Evolutionary conservation across 2,797 vertebrate species (phyloP).

Genomic region (Crax fasciolata): DNA sequence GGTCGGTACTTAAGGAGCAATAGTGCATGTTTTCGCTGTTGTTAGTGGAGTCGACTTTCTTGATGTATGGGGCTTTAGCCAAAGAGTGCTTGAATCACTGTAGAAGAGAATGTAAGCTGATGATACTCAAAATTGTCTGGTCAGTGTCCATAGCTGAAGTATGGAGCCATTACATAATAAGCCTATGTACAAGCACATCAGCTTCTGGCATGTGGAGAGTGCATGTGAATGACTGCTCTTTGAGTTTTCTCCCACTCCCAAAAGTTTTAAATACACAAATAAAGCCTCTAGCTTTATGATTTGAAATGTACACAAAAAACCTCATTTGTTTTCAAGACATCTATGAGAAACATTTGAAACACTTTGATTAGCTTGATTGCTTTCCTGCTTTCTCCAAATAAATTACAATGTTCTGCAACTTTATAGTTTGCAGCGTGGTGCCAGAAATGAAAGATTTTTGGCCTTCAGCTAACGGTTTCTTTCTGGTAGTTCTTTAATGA

Average conservation of each 20-base stretch:
- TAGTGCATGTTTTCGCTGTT: background rate
- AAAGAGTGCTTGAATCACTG: background rate
- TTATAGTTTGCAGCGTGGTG: background rate
- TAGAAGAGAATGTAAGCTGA: background rate
- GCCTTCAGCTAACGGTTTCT: background rate
- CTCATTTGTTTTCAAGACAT: background rate
- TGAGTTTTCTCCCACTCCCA: background rate
- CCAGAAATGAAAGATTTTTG: background rate
- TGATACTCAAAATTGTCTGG: background rate
- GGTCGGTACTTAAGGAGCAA: background rate
- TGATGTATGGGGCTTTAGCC: background rate
- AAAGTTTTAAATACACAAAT: background rate
- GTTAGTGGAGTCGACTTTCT: background rate
- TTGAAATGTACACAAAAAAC: background rate
- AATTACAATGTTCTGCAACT: background rate
- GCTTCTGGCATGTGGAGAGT: accelerated
- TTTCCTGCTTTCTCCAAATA: background rate
- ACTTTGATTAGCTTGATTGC: background rate
- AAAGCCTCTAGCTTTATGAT: background rate
- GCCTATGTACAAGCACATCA: background rate
- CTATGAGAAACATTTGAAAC: background rate
- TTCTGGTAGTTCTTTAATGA: background rate
- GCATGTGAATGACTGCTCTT: background rate
- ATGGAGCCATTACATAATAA: background rate
- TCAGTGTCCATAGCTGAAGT: background rate